phyloP scores from a whole-genome alignment of 2,888 invertebrate genomes.

The Macrophya annulata region DNA sequence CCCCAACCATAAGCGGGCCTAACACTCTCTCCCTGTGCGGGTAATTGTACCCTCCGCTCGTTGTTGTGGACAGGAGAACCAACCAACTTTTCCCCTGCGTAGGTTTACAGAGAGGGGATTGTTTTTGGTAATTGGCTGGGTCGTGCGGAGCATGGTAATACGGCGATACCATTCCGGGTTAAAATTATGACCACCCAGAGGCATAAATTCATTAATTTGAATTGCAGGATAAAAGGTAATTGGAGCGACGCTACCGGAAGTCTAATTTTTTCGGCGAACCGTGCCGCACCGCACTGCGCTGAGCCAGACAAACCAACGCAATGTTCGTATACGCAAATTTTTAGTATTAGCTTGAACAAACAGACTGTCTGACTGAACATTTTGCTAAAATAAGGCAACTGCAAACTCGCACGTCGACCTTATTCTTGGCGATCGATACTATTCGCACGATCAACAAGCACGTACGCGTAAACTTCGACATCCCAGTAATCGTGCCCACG shows the following conservation, averaged over 20 bases:
- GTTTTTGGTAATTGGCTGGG: conserved; percentile 73
- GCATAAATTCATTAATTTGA: conserved; percentile 74
- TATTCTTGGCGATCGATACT: conserved; percentile 31
- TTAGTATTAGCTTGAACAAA: neutral
- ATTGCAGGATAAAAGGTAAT: conserved; percentile 69
- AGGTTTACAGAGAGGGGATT: conserved; percentile 62
- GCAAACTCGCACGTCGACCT: conserved; percentile 16
- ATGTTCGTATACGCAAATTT: conserved; percentile 30
- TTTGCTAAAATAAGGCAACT: neutral
- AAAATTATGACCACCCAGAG: conserved; percentile 69
- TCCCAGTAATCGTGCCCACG: neutral
- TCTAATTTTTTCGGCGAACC: conserved; percentile 31
- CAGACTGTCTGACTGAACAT: conserved; percentile 13
- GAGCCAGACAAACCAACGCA: neutral
- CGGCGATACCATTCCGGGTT: conserved; percentile 67
- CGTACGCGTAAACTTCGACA: conserved; percentile 36
- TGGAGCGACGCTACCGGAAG: conserved; percentile 61
- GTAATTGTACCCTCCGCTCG: conserved; percentile 66
- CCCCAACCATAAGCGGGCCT: conserved; percentile 24
- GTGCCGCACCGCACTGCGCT: too few relatives aligned
- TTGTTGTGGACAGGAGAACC: conserved; percentile 58
- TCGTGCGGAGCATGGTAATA: conserved; percentile 72
- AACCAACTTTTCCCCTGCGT: conserved; percentile 59
- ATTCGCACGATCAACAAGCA: conserved; percentile 32
- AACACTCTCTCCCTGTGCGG: conserved; percentile 61